phyloP scores from a whole-genome alignment of 2,797 vertebrate species.

The Gymnodraco acuticeps region DNA sequence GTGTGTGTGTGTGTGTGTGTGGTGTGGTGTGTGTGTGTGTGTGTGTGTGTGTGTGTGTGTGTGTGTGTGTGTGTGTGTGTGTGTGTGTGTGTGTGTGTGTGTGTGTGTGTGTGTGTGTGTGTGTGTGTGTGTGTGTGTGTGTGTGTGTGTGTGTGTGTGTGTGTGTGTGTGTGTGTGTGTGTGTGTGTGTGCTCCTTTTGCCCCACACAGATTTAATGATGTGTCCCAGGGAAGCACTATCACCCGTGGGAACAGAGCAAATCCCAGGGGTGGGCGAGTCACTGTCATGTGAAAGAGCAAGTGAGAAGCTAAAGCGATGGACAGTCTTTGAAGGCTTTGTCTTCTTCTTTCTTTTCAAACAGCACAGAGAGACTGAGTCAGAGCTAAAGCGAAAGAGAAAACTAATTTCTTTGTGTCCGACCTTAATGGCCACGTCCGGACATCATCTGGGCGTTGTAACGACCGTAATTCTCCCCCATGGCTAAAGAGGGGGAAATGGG shows the following conservation, averaged over 20 bases:
- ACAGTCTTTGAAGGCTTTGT: constrained; percentile 61
- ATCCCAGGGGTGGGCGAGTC: constrained; percentile 52
- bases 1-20: not conserved
- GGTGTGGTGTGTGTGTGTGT: constrained; percentile 9
- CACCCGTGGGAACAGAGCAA: constrained; percentile 66
- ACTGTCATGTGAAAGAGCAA: constrained; percentile 54
- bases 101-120: not conserved
- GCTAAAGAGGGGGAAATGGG: not conserved
- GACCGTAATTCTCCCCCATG: constrained; percentile 11
- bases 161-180: constrained; percentile 2
- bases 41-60: constrained; percentile 8
- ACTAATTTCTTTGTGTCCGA: constrained; percentile 29
- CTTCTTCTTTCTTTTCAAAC: constrained; percentile 24
- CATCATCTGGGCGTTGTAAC: constrained; percentile 38
- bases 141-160: constrained; percentile 6
- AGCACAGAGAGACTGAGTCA: constrained; percentile 17
- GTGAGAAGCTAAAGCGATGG: constrained; percentile 51
- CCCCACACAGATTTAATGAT: constrained; percentile 69
- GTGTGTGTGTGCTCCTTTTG: constrained; percentile 25
- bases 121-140: constrained; percentile 4
- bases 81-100: constrained; percentile 11
- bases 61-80: constrained; percentile 1
- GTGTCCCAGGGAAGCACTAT: constrained; percentile 56
- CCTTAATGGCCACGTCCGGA: constrained; percentile 46
- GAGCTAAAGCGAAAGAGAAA: constrained; percentile 33